Percentiles rank a stretch among this genome's conserved stretches.
Evolutionary conservation across 2,113 vertebrate genomes (phyloP).

Genomic region (Rhodinocichla rosea): DNA sequence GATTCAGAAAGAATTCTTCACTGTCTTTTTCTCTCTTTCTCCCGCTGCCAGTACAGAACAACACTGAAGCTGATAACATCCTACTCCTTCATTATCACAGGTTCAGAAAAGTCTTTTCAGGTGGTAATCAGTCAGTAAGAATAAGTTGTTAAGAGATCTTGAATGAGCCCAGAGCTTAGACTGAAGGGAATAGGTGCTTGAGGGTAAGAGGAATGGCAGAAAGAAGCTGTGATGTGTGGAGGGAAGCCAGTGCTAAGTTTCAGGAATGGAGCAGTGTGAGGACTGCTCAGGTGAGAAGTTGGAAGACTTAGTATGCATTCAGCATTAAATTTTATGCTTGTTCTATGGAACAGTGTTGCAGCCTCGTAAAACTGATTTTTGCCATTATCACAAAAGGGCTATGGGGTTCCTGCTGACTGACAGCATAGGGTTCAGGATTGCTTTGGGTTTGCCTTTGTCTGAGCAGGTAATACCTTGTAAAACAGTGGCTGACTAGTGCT

Average conservation of each 20-base stretch:
- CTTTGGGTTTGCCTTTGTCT: background rate
- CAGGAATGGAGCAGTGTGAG: background rate
- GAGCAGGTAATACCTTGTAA: background rate
- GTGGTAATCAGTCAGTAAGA: background rate
- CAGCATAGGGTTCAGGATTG: background rate
- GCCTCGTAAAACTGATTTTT: background rate
- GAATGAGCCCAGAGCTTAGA: background rate
- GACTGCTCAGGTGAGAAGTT: background rate
- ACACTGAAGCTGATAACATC: background rate
- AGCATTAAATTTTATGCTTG: background rate
- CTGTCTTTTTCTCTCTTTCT: background rate
- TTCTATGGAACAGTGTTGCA: background rate
- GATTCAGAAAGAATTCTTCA: background rate
- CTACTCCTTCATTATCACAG: background rate
- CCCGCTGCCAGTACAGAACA: fast-evolving
- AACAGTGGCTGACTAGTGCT: background rate
- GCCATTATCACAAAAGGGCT: background rate
- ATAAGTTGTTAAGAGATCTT: background rate
- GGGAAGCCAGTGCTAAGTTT: background rate
- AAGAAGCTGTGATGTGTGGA: background rate
- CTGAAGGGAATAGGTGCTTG: background rate
- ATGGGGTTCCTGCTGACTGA: background rate
- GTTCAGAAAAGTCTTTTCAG: background rate
- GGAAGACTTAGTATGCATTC: background rate
- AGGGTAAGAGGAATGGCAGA: background rate